Percentiles rank a stretch among this genome's conserved stretches.
phyloP scores from a whole-genome alignment of 2,888 invertebrate genomes.

The Punctoribates punctum region DNA sequence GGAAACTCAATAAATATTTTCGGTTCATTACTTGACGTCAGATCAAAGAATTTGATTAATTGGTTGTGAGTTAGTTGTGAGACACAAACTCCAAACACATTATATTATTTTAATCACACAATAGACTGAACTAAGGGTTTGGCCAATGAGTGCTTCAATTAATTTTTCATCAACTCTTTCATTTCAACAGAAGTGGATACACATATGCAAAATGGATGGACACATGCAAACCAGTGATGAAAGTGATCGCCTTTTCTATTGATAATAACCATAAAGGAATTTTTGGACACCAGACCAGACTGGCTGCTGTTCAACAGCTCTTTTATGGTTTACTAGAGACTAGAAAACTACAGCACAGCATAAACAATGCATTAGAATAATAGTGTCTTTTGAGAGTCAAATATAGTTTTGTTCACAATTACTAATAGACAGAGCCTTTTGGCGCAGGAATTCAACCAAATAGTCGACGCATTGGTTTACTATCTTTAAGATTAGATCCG shows the following conservation, averaged over 20 bases:
- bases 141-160: no score
- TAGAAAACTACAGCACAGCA: neutral
- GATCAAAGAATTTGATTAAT: slow-evolving; percentile 6
- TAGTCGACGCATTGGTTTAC: neutral
- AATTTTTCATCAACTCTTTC: no score
- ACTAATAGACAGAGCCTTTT: neutral
- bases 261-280: no score
- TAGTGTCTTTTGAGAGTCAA: slow-evolving; percentile 5
- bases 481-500: neutral
- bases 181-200: no score
- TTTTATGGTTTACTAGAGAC: neutral
- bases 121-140: neutral
- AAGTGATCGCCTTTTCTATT: no score
- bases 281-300: neutral
- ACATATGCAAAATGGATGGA: no score
- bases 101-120: neutral
- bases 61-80: slow-evolving; percentile 1
- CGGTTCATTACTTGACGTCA: slow-evolving; percentile 20
- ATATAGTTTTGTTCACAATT: neutral
- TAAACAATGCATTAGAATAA: slow-evolving; percentile 13
- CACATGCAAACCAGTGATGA: no score
- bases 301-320: neutral
- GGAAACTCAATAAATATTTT: slow-evolving; percentile 19
- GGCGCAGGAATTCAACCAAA: neutral
- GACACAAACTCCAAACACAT: neutral